Base-by-base conservation (phyloP, 2,888 invertebrate genomes). In the Chironomus tentans region DNA sequence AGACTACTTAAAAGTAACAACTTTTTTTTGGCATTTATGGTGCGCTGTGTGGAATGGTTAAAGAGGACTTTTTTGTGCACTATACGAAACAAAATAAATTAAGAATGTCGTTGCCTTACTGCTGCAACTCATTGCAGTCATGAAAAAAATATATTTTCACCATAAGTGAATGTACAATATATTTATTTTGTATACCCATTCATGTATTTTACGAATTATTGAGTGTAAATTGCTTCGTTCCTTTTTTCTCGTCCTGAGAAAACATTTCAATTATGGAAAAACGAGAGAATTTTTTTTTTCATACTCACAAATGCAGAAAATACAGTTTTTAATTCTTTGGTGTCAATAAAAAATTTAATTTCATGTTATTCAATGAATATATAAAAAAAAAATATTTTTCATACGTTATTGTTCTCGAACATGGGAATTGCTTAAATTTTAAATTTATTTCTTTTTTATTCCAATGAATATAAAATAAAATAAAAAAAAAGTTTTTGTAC, bases 1-100 rank as follows among this genome's bases (percentile, higher is more conserved):
- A 65, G 65, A 65, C 21, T 65, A 65, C 65, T 65, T 65, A 65
- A 65, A 65, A 65, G 65, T 65, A 65, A 65, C 65, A 65, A 65
- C 21, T 38, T 38, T 56, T 50, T 50, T 65, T 65, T 65, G 65
- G 65, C 22, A 22, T 65, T 65, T 65, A 65, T 65, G 10, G 65
- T 12, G 15, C 18, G 56, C 13, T 65, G 22, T 65, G 24, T 65
- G 65, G 12, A 65, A 65, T 22, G 21, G 65, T 21, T 13, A 13
- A 65, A 65, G 24, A 65, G 21, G 24, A 65, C 21, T 15, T 56
- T 38, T 38, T 38, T 38, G 3, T 28, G 38, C 38, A 38, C 38
- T 38, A 7, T 38, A 38, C 38, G 38, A 38, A 38, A 38, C 56
- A 56, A 56, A 56, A 56, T 56, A 56, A 56, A 56, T 56, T 56